phyloP scores from a whole-genome alignment of 2,797 vertebrate species.

The Rhadinocentrus ornatus region DNA sequence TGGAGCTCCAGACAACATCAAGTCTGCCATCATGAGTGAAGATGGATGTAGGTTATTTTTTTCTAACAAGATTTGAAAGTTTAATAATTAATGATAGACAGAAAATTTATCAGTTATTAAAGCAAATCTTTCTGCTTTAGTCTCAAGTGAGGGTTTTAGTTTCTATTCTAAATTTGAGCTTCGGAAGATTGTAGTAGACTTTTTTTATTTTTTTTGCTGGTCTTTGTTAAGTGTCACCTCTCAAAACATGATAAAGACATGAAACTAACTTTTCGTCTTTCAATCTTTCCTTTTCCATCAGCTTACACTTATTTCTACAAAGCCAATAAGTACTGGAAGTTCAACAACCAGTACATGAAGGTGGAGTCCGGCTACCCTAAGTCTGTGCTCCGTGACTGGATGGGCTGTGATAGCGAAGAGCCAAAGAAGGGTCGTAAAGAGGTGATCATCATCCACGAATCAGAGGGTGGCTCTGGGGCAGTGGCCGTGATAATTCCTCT shows the following conservation, averaged over 20 bases:
- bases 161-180: not conserved
- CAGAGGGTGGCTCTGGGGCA: conserved; percentile 71
- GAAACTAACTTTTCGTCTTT: not conserved
- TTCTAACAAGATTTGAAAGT: not conserved
- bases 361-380: conserved; percentile 92
- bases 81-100: not conserved
- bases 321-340: conserved; percentile 94
- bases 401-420: conserved; percentile 88
- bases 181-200: not conserved
- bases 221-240: not conserved
- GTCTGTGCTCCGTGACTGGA: conserved; percentile 89
- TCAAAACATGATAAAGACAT: not conserved
- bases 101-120: not conserved
- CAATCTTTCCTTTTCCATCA: conserved; percentile 54
- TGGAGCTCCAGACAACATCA: conserved; percentile 89
- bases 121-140: not conserved
- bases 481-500: conserved; percentile 86
- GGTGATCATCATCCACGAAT: conserved; percentile 87
- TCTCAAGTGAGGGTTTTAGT: not conserved
- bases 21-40: conserved; percentile 89
- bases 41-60: conserved; percentile 85
- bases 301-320: conserved; percentile 95
- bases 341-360: conserved; percentile 93
- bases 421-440: conserved; percentile 80
- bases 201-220: not conserved